Conservation (phyloP, 2,113 vertebrate genomes). For the Psammodynastes pulverulentus region DNA sequence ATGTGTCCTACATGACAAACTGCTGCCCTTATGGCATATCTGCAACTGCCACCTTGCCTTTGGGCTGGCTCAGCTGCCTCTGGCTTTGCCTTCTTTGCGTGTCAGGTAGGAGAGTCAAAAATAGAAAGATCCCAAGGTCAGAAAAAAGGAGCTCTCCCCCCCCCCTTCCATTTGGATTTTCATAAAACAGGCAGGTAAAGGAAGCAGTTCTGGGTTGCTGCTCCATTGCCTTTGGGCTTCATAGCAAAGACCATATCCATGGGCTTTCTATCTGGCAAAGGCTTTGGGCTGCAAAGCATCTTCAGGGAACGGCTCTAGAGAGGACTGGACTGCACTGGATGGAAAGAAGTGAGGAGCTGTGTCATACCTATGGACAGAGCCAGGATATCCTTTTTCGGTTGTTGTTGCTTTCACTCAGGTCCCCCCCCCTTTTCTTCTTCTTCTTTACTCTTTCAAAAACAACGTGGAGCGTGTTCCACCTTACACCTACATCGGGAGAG, state of each 20-base stretch:
- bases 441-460: background rate
- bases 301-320: background rate
- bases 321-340: background rate
- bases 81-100: background rate
- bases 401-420: background rate
- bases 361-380: background rate
- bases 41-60: background rate
- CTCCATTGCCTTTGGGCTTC: background rate
- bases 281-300: background rate
- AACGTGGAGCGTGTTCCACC: background rate
- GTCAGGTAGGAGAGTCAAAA: background rate
- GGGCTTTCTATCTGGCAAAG: background rate
- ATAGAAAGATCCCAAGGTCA: constrained; percentile 1
- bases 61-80: background rate
- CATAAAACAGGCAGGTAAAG: background rate
- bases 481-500: background rate
- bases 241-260: background rate
- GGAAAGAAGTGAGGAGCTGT: background rate
- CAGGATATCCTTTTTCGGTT: background rate
- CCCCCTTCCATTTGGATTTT: background rate
- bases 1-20: background rate
- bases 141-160: background rate
- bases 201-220: background rate
- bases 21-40: background rate
- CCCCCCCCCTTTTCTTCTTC: too few species aligned